Percentiles rank a stretch among this genome's conserved stretches.
These are phyloP conservation scores for Megalopta genalis DNA, from an alignment of 1,140 invertebrate genomes.

Conservation along the genomic window DNA sequence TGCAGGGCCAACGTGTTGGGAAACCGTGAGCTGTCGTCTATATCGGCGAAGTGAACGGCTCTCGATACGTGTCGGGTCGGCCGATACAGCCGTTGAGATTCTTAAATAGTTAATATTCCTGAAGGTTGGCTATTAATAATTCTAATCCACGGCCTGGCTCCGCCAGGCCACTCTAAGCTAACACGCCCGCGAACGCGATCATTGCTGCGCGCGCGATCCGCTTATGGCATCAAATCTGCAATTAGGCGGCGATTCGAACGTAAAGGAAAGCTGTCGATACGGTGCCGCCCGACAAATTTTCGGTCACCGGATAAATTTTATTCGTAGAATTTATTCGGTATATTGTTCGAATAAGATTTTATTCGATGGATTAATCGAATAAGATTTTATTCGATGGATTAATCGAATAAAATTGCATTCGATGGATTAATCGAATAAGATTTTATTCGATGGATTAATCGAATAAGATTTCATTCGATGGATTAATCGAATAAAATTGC, in stretches of 20 bases:
- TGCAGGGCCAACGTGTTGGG: slow-evolving; percentile 54
- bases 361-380: too few relatives aligned
- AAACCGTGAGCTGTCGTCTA: slow-evolving; percentile 50
- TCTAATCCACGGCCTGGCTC: slow-evolving; percentile 44
- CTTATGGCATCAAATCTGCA: slow-evolving; percentile 35
- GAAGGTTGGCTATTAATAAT: slow-evolving; percentile 77
- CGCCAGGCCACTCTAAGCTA: slow-evolving; percentile 66
- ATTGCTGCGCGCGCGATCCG: slow-evolving; percentile 32
- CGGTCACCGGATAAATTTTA: too few relatives aligned
- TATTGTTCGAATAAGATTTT: too few relatives aligned
- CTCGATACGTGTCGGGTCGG: slow-evolving; percentile 37
- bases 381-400: too few relatives aligned
- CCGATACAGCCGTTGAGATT: slow-evolving; percentile 63
- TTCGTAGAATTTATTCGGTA: too few relatives aligned
- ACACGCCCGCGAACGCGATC: slow-evolving; percentile 51
- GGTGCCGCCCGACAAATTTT: too few relatives aligned
- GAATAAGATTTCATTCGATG: too few relatives aligned
- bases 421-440: too few relatives aligned
- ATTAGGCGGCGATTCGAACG: background rate
- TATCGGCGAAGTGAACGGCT: slow-evolving; percentile 64
- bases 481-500: too few relatives aligned
- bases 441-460: too few relatives aligned
- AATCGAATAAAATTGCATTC: too few relatives aligned
- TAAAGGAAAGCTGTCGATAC: too few relatives aligned
- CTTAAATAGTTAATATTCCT: slow-evolving; percentile 74